A percentile compares a stretch with the other conserved stretches of the same genome.
phyloP scores from a whole-genome alignment of 1,140 invertebrate species.

The Bombus difficillimus region DNA sequence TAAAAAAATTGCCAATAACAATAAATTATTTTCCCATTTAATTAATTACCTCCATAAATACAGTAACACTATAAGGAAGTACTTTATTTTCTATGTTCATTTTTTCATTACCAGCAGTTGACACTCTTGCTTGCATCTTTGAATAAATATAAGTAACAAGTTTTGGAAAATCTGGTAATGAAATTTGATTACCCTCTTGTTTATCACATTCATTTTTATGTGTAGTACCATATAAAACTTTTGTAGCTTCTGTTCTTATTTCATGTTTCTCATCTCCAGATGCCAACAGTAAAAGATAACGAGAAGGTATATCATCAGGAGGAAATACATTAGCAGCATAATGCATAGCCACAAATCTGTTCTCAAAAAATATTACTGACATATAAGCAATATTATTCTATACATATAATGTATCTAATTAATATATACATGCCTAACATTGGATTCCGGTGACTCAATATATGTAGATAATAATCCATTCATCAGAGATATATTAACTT shows the following conservation, averaged over 20 bases:
- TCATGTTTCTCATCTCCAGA: constrained; percentile 93
- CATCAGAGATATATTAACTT: constrained; percentile 80
- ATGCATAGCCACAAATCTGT: constrained; percentile 90
- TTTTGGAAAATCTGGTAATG: constrained; percentile 84
- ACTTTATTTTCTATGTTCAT: constrained; percentile 83
- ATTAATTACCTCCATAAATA: constrained; percentile 82
- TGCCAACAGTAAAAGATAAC: constrained; percentile 92
- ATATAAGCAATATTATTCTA: constrained; percentile 84
- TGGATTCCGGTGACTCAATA: constrained; percentile 76
- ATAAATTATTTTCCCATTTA: neutral
- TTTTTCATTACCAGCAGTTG: constrained; percentile 82
- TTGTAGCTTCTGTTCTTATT: constrained; percentile 88
- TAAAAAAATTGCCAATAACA: neutral
- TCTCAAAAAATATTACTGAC: constrained; percentile 10
- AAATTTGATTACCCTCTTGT: constrained; percentile 69
- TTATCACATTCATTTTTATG: constrained; percentile 81
- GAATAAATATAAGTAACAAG: constrained; percentile 86
- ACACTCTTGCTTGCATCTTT: constrained; percentile 85
- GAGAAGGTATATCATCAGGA: constrained; percentile 89
- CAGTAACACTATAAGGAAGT: constrained; percentile 83
- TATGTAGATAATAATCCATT: constrained; percentile 82
- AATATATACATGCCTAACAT: constrained; percentile 71
- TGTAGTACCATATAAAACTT: constrained; percentile 86
- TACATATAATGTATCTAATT: constrained; percentile 42
- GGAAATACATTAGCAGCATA: constrained; percentile 93